Conservation (phyloP, 2,113 vertebrate species). For the Indicator maculatus region DNA sequence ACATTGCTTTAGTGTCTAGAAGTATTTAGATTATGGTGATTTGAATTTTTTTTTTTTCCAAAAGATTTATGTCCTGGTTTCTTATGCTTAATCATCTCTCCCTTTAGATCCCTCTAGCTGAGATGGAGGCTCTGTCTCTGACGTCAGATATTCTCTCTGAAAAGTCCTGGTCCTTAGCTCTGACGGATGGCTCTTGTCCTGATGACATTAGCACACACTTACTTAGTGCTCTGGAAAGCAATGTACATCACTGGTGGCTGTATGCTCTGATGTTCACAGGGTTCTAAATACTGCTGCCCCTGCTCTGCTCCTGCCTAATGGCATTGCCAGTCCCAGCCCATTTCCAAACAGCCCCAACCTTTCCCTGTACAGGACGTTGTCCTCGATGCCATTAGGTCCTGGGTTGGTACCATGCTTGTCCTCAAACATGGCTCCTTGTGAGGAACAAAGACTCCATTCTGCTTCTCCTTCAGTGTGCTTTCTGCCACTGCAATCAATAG, state of each 20-base stretch:
- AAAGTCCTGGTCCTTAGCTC: slow-evolving; percentile 98
- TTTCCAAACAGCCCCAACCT: neutral
- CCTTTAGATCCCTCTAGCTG: slow-evolving; percentile 99
- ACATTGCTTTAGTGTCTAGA: slow-evolving; percentile 53
- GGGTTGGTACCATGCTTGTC: neutral
- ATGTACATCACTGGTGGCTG: slow-evolving; percentile 87
- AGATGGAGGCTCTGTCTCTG: slow-evolving; percentile 99
- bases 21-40: slow-evolving; percentile 49
- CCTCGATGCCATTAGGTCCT: slow-evolving; percentile 42
- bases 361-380: neutral
- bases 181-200: slow-evolving; percentile 94
- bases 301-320: slow-evolving; percentile 29
- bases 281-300: slow-evolving; percentile 76
- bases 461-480: neutral
- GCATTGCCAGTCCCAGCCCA: slow-evolving; percentile 21
- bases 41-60: slow-evolving; percentile 31
- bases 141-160: slow-evolving; percentile 93
- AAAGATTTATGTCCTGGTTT: slow-evolving; percentile 74
- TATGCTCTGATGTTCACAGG: slow-evolving; percentile 78
- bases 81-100: slow-evolving; percentile 92
- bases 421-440: neutral
- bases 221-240: slow-evolving; percentile 95
- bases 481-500: neutral
- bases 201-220: slow-evolving; percentile 93
- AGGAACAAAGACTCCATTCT: neutral